phyloP scores from a whole-genome alignment of 2,797 vertebrate species.

The Acrocephalus scirpaceus region DNA sequence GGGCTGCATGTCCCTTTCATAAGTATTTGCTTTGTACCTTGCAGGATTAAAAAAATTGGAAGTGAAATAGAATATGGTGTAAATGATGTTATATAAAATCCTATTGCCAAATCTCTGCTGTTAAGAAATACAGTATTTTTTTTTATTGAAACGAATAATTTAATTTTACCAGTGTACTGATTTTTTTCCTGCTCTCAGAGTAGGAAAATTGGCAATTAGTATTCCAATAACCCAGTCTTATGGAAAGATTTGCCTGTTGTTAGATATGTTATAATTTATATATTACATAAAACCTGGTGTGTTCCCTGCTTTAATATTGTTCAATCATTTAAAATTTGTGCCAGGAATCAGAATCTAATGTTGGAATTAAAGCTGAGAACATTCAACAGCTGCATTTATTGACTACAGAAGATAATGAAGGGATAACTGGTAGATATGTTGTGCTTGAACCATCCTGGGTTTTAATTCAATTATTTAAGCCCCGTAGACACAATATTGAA shows the following conservation, averaged over 20 bases:
- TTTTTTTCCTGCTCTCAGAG: constrained; percentile 8
- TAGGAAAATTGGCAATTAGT: not conserved
- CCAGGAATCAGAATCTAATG: constrained; percentile 16
- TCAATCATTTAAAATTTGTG: constrained; percentile 32
- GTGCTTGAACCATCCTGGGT: constrained; percentile 20
- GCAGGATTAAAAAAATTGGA: not conserved
- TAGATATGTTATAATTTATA: not conserved
- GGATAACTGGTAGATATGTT: not conserved
- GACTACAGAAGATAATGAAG: not conserved
- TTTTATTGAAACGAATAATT: constrained; percentile 1
- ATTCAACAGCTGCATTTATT: not conserved
- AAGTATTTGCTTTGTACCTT: constrained; percentile 16
- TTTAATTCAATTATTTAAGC: constrained; percentile 31
- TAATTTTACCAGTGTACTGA: not conserved
- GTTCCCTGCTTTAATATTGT: constrained; percentile 24
- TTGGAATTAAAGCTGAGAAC: not conserved
- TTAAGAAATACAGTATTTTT: constrained; percentile 24
- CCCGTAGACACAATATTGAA: not conserved
- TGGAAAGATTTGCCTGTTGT: not conserved
- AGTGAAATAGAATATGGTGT: not conserved
- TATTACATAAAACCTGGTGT: not conserved
- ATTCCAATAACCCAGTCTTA: not conserved
- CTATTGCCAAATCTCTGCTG: not conserved
- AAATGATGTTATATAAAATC: not conserved
- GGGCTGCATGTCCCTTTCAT: not conserved